Conservation (phyloP, 1,140 invertebrate species). For the Nomia melanderi region DNA sequence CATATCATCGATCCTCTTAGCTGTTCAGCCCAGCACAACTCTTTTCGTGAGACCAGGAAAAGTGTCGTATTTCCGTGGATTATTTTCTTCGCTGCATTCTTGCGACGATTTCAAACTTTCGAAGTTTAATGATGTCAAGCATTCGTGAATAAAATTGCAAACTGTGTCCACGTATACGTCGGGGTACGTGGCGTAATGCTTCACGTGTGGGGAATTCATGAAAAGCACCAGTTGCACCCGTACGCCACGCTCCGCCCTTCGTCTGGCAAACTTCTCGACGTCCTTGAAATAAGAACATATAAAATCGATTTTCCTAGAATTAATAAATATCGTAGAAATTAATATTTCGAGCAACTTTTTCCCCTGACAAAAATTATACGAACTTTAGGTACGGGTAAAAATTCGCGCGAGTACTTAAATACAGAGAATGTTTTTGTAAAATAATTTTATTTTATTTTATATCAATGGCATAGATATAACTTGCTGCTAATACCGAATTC, state of each 20-base stretch:
- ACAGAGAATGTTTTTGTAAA: too few species aligned
- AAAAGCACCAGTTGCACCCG: constrained; percentile 84
- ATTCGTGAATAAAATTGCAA: constrained; percentile 83
- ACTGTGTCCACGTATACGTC: constrained; percentile 84
- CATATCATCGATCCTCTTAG: constrained; percentile 43
- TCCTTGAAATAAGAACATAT: constrained; percentile 74
- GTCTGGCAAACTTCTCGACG: constrained; percentile 83
- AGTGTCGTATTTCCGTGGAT: constrained; percentile 37
- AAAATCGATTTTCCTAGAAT: background rate
- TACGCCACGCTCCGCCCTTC: constrained; percentile 83
- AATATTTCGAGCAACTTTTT: too few species aligned
- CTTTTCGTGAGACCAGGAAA: constrained; percentile 63
- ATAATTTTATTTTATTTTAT: too few species aligned
- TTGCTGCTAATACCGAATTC: too few species aligned
- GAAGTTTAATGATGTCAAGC: constrained; percentile 70
- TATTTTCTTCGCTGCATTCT: constrained; percentile 35
- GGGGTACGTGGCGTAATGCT: constrained; percentile 84
- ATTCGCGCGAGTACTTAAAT: too few species aligned
- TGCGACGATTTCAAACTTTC: constrained; percentile 10
- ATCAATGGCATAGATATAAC: too few species aligned
- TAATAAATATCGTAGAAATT: too few species aligned
- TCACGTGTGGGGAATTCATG: constrained; percentile 86
- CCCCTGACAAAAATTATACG: too few species aligned
- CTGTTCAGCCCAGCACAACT: constrained; percentile 61
- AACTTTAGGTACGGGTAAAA: too few species aligned